phyloP scores from a whole-genome alignment of 2,113 vertebrate genomes.

The Syngnathus floridae region DNA sequence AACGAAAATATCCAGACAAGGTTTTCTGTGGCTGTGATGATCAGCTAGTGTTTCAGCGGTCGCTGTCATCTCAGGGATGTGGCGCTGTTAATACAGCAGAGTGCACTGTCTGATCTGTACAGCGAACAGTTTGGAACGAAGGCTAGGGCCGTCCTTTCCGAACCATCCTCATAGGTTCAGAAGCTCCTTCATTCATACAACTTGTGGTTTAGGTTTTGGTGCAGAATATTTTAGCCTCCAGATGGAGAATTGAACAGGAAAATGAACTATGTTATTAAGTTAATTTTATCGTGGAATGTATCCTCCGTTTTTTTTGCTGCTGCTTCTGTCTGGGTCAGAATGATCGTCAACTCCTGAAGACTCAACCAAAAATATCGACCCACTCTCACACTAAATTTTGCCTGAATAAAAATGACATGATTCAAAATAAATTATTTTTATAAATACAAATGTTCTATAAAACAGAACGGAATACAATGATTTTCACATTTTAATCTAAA shows the following conservation, averaged over 20 bases:
- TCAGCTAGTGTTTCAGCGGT: no score
- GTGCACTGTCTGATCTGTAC: no score
- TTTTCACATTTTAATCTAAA: no score
- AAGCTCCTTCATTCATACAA: no score
- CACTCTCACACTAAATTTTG: not conserved
- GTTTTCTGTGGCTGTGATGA: no score
- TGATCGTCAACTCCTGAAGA: conserved; percentile 30
- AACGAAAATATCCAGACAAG: not conserved
- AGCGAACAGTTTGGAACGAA: no score
- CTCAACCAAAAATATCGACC: conserved; percentile 38
- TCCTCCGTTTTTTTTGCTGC: not conserved
- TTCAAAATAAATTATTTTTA: not conserved
- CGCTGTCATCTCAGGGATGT: no score
- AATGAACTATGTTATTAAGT: not conserved
- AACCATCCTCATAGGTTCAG: no score
- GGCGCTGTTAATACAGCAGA: no score
- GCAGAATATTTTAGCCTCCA: not conserved
- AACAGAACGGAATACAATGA: no score
- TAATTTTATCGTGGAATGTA: not conserved
- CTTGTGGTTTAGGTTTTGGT: not conserved
- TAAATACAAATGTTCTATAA: no score
- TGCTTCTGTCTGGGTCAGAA: conserved; percentile 4
- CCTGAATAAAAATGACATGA: not conserved
- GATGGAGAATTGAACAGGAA: not conserved
- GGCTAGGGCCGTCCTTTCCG: no score